Percentiles rank a stretch among this genome's conserved stretches.
phyloP scores from a whole-genome alignment of 2,888 invertebrate species.

The Chalcosyrphus nemorum region DNA sequence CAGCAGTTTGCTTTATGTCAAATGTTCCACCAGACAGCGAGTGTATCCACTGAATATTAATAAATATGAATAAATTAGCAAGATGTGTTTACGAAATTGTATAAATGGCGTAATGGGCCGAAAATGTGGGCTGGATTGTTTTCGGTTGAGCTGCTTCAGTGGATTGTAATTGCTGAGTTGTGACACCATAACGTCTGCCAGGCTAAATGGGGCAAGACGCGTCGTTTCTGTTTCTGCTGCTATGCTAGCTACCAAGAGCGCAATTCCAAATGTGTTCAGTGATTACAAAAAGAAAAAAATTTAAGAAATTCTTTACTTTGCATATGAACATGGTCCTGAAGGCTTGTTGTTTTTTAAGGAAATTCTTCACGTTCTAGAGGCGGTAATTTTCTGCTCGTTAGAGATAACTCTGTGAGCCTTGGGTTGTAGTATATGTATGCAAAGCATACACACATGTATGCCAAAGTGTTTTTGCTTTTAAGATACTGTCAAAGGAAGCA shows the following conservation, averaged over 20 bases:
- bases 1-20: background rate
- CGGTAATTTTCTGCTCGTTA: constrained; percentile 23
- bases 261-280: background rate
- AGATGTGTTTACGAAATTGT: constrained; percentile 20
- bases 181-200: constrained; percentile 6
- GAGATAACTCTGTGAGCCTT: background rate
- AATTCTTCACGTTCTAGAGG: constrained; percentile 24
- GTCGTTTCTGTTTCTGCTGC: background rate
- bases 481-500: background rate
- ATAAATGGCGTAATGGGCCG: constrained; percentile 43
- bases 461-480: constrained; percentile 3
- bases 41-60: constrained; percentile 25
- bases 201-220: constrained; percentile 2
- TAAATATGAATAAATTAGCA: constrained; percentile 43
- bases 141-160: constrained; percentile 1
- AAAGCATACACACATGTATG: background rate
- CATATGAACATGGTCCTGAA: constrained; percentile 13
- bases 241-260: no score
- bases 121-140: constrained; percentile 46
- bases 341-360: background rate
- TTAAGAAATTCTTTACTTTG: background rate
- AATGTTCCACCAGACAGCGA: background rate
- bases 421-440: constrained; percentile 8
- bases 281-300: background rate
- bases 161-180: constrained; percentile 27